Evolutionary conservation across 2,113 vertebrate species (phyloP).

Genomic region (Vulpes vulpes): DNA sequence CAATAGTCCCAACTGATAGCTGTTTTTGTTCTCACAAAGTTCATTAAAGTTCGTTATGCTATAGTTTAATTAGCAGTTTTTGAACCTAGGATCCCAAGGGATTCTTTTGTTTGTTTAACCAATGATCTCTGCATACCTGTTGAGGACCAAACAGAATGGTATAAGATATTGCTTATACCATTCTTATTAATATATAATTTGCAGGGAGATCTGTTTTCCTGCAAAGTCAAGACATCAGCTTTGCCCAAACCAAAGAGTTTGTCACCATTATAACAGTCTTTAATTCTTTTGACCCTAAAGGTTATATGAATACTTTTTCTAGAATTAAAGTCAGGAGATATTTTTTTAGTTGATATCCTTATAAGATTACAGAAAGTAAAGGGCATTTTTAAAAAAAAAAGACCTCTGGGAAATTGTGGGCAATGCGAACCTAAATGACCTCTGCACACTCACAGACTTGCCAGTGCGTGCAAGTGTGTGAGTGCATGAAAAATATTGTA

Average conservation of each 20-base stretch:
- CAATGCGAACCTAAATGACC: neutral
- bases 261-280: neutral
- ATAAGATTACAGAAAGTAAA: neutral
- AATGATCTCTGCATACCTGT: neutral
- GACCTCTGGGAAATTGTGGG: neutral
- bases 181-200: neutral
- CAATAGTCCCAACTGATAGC: neutral
- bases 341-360: neutral
- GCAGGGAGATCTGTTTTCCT: neutral
- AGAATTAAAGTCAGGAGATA: neutral
- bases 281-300: neutral
- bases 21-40: neutral
- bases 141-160: neutral
- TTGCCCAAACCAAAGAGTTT: neutral
- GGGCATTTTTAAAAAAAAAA: neutral
- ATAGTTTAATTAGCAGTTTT: neutral
- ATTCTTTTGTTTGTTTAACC: neutral
- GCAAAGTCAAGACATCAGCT: neutral
- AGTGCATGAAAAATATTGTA: neutral
- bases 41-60: neutral
- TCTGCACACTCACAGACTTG: neutral
- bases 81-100: constrained; percentile 6
- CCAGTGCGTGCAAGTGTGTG: neutral
- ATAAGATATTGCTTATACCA: neutral
- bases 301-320: neutral